Conservation (phyloP, 30 jellyfish, hydroid and myxozoan species). For the Aurelia sp. region DNA sequence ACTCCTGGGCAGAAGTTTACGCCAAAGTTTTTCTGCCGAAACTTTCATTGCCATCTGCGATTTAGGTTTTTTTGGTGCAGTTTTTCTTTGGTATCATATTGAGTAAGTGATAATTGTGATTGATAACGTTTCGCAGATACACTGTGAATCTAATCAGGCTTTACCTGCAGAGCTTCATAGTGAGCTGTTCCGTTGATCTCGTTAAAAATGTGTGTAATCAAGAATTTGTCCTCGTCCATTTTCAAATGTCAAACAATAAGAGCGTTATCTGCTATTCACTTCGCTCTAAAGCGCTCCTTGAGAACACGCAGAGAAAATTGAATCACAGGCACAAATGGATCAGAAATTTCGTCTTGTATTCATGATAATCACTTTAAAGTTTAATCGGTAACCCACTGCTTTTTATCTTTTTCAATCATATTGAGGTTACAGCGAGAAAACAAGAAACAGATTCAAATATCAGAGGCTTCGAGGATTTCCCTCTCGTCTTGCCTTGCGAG, state of each 20-base stretch:
- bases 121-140: too few species aligned
- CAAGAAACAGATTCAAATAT: not conserved
- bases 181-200: constrained; percentile 5
- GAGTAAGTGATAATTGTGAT: too few species aligned
- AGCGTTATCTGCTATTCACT: constrained; percentile 26
- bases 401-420: constrained; percentile 16
- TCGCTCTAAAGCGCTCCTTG: constrained; percentile 34
- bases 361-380: constrained; percentile 11
- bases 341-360: constrained; percentile 6
- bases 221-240: too few species aligned
- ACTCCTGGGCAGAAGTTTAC: too few species aligned
- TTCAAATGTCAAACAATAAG: not conserved
- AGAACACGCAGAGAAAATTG: constrained; percentile 43
- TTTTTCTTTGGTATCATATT: too few species aligned
- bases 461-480: not conserved
- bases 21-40: too few species aligned
- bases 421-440: constrained; percentile 1
- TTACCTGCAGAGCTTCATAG: too few species aligned
- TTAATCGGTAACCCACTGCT: constrained; percentile 37
- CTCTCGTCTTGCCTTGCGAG: not conserved
- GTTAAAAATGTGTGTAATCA: constrained; percentile 4
- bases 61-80: too few species aligned
- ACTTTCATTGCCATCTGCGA: too few species aligned
- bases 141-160: too few species aligned
- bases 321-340: constrained; percentile 31